These are phyloP conservation scores for Scelioninae gen. 2 DNA, from an alignment of 2,888 invertebrate species.

Conservation along the genomic window DNA sequence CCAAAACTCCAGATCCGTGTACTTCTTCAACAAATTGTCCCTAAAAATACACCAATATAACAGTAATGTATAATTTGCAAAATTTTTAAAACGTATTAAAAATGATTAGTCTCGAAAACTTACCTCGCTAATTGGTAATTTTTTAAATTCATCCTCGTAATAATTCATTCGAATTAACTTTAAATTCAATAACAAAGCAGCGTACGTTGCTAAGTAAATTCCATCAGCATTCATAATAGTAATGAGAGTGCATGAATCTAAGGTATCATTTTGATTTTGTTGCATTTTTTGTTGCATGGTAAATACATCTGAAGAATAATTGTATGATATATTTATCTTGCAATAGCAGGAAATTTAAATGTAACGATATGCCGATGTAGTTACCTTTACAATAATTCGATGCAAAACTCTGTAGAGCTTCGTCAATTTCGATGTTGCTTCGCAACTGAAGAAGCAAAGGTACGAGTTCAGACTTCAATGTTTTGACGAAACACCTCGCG, in stretches of 20 bases:
- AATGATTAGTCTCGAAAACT: background rate
- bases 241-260: slow-evolving; percentile 77
- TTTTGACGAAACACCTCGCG: slow-evolving; percentile 88
- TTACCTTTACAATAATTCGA: slow-evolving; percentile 92
- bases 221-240: slow-evolving; percentile 96
- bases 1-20: slow-evolving; percentile 92
- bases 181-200: slow-evolving; percentile 87
- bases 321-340: background rate
- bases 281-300: slow-evolving; percentile 70
- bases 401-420: slow-evolving; percentile 93
- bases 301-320: slow-evolving; percentile 66
- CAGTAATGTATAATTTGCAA: background rate
- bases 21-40: slow-evolving; percentile 94
- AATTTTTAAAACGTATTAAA: background rate
- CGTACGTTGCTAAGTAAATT: slow-evolving; percentile 92
- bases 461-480: slow-evolving; percentile 83
- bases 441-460: slow-evolving; percentile 85
- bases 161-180: slow-evolving; percentile 86
- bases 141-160: slow-evolving; percentile 77
- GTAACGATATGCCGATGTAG: no score
- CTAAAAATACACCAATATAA: slow-evolving; percentile 73
- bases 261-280: slow-evolving; percentile 67
- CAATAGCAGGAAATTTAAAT: background rate
- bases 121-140: slow-evolving; percentile 47
- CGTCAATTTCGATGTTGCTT: slow-evolving; percentile 92